Base-by-base conservation (phyloP, 2,888 invertebrate species). In the Mystacides longicornis region DNA sequence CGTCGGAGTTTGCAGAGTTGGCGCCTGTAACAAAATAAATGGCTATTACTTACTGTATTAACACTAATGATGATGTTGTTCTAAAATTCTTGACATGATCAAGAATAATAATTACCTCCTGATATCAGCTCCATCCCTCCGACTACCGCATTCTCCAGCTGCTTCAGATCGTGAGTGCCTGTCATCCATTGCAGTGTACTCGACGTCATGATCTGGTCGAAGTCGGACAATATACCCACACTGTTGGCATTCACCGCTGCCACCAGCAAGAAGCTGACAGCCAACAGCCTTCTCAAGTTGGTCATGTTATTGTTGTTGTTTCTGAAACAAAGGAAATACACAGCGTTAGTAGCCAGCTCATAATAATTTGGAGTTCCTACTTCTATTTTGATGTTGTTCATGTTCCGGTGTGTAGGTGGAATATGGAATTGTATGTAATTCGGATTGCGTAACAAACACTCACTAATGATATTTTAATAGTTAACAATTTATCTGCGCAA, bases 151-250 rank as follows among this genome's bases (percentile, higher is more conserved):
- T 81, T 81, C 59, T 80, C 75, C 52, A 82, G 74, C 62, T 80
- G 75, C 21, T 74, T 71, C 18, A 71, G 67, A 20, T 54, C 73
- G 59, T 68, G 73, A 4, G 46, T 53, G 3, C 49, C 54, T 1
- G 66, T 64, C 51, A 85, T 78, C 91, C 91, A 92, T 66, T 81
- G 81, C 51, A 91, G 75, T 0, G 89, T 88, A 65, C 86, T 88
- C 5, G 91, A 92, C 3, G 91, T 91, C 52, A 88, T 77, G 54
- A 85, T 77, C 69, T 89, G 89, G 58, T 82, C 81, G 58, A 80
- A 68, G 66, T 66, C 74, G 51, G 74, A 74, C 64, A 69, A 73
- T 11, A 77, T 64, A 7, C 74, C 73, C 21, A 71, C 76, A 43
- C 68, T 67, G 55, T 75, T 74, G 5, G 70, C 67, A 47, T 69